A percentile compares a stretch with the other conserved stretches of the same genome.
phyloP scores from a whole-genome alignment of 2,113 vertebrate genomes.

The Oreocharis arfaki region DNA sequence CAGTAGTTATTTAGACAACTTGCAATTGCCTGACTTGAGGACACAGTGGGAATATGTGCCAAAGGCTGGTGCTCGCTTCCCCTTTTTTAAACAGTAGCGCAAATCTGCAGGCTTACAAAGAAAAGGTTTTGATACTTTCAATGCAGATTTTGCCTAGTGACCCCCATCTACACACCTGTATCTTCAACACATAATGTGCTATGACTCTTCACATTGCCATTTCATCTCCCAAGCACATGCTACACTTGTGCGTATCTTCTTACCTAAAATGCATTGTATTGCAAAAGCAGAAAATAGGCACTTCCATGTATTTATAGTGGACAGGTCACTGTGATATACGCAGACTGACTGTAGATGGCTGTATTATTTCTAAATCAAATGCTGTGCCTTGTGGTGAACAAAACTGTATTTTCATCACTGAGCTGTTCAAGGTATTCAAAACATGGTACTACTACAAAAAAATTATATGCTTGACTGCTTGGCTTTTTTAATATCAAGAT shows the following conservation, averaged over 20 bases:
- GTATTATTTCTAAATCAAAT: slow-evolving; percentile 17
- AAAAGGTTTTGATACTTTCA: not conserved
- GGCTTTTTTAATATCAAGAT: not conserved
- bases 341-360: slow-evolving; percentile 31
- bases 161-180: not conserved
- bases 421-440: not conserved
- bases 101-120: not conserved
- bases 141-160: not conserved
- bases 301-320: not conserved
- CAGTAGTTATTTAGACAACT: slow-evolving; percentile 31
- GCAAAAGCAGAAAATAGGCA: not conserved
- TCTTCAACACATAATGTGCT: not conserved
- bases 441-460: not conserved
- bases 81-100: not conserved
- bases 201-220: not conserved
- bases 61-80: not conserved
- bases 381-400: not conserved
- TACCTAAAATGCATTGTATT: not conserved
- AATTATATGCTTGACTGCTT: not conserved
- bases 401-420: not conserved
- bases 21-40: not conserved
- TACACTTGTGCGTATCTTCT: not conserved
- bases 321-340: not conserved
- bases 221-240: not conserved
- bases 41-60: not conserved